phyloP scores from a whole-genome alignment of 2,797 vertebrate genomes.

The Glossophaga mutica region DNA sequence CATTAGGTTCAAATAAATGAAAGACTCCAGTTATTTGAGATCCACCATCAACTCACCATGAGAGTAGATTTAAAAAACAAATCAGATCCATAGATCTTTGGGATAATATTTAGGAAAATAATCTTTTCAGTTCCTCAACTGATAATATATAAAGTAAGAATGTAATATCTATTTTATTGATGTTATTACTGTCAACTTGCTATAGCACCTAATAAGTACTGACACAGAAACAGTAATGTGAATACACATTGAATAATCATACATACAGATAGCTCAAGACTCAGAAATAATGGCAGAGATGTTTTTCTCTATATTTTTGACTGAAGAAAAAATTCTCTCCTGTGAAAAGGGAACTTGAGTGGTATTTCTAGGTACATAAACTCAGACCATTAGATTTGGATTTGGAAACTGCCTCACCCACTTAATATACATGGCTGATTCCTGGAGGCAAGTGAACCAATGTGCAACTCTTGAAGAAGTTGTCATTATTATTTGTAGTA shows the following conservation, averaged over 20 bases:
- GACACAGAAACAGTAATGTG: neutral
- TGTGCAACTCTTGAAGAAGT: neutral
- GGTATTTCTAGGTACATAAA: neutral
- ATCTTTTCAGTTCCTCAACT: neutral
- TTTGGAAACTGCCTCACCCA: too few relatives aligned
- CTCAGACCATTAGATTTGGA: fast-evolving
- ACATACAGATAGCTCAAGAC: neutral
- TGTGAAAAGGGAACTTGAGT: neutral
- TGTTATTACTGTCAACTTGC: neutral
- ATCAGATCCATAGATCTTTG: neutral
- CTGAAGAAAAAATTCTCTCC: neutral
- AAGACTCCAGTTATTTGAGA: neutral
- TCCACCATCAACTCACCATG: neutral
- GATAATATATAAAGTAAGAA: neutral
- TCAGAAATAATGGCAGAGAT: neutral
- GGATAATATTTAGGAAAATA: neutral
- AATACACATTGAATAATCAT: neutral
- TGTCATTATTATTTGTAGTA: neutral
- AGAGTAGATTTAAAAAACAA: neutral
- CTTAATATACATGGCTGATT: neutral
- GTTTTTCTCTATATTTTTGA: neutral
- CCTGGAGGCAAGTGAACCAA: too few relatives aligned
- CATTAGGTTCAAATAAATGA: neutral
- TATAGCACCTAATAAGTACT: neutral
- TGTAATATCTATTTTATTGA: neutral